Conservation (phyloP, 2,888 invertebrate genomes). For the Lasioglossum morio region DNA sequence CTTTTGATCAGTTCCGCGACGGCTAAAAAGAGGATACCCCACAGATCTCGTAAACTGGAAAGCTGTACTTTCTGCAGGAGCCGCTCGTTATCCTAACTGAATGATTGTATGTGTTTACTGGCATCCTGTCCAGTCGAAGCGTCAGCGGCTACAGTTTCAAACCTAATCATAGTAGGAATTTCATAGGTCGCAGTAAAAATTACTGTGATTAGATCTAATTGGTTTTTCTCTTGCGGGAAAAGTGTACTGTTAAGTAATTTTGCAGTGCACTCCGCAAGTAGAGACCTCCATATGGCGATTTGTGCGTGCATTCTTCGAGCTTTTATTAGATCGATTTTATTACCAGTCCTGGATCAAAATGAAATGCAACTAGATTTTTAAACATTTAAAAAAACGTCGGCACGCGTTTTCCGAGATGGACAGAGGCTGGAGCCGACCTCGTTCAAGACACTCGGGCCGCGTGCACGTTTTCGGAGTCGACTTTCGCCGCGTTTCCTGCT, state of each 20-base stretch:
- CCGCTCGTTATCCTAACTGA: background rate
- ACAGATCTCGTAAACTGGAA: background rate
- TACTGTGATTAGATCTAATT: background rate
- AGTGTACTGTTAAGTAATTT: background rate
- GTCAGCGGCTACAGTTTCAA: background rate
- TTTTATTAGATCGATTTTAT: too few relatives aligned
- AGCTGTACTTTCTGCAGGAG: background rate
- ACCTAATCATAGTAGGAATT: background rate
- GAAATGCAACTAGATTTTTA: background rate
- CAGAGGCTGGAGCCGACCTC: background rate
- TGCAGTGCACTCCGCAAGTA: background rate
- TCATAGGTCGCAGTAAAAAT: background rate
- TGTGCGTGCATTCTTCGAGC: background rate
- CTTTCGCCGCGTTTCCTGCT: background rate
- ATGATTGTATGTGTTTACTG: background rate
- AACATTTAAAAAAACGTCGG: background rate
- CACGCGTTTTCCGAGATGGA: background rate
- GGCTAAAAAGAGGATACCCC: background rate
- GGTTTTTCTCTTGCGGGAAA: background rate
- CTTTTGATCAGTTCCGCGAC: background rate
- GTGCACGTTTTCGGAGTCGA: background rate
- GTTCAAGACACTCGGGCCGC: background rate
- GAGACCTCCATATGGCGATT: background rate
- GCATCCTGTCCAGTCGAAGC: background rate
- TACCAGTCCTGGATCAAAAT: rapidly evolving